These are phyloP conservation scores for Crematogaster levior DNA, from an alignment of 2,888 invertebrate genomes.

Conservation along the genomic window DNA sequence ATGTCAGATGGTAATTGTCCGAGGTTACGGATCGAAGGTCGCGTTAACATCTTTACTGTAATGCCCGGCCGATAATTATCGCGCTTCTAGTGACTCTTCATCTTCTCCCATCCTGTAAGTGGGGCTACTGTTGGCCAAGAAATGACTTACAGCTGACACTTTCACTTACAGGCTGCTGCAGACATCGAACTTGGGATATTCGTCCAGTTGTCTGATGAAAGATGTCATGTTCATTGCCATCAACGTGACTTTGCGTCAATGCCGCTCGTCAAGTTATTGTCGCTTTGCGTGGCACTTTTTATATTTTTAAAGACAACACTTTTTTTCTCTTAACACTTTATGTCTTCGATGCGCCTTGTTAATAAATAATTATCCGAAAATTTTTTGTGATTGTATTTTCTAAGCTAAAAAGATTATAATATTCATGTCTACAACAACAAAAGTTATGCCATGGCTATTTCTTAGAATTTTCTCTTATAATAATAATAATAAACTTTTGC, in stretches of 20 bases:
- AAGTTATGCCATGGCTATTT: not conserved
- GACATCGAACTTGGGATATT: slow-evolving; percentile 52
- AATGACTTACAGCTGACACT: slow-evolving; percentile 63
- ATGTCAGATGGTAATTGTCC: slow-evolving; percentile 72
- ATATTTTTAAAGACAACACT: slow-evolving; percentile 18
- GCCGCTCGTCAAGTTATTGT: slow-evolving; percentile 50
- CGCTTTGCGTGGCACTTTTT: slow-evolving; percentile 28
- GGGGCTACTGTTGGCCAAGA: slow-evolving; percentile 65
- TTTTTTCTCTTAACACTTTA: not conserved
- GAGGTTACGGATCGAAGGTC: slow-evolving; percentile 65
- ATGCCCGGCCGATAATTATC: slow-evolving; percentile 67
- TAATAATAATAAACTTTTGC: not conserved
- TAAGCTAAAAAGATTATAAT: not conserved
- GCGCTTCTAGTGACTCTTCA: slow-evolving; percentile 58
- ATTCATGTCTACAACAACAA: not conserved
- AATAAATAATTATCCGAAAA: not conserved
- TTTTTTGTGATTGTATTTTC: not conserved
- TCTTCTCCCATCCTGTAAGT: slow-evolving; percentile 54
- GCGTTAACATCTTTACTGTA: slow-evolving; percentile 69
- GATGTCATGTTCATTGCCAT: slow-evolving; percentile 50
- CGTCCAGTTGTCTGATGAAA: slow-evolving; percentile 52
- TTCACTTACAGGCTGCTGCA: slow-evolving; percentile 64
- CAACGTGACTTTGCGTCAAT: slow-evolving; percentile 36
- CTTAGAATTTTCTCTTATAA: not conserved
- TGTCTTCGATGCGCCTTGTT: not conserved